A percentile compares a stretch with the other conserved stretches of the same genome.
These are phyloP conservation scores for Rhagologus leucostigma DNA, from an alignment of 2,113 vertebrate species.

Conservation along the genomic window DNA sequence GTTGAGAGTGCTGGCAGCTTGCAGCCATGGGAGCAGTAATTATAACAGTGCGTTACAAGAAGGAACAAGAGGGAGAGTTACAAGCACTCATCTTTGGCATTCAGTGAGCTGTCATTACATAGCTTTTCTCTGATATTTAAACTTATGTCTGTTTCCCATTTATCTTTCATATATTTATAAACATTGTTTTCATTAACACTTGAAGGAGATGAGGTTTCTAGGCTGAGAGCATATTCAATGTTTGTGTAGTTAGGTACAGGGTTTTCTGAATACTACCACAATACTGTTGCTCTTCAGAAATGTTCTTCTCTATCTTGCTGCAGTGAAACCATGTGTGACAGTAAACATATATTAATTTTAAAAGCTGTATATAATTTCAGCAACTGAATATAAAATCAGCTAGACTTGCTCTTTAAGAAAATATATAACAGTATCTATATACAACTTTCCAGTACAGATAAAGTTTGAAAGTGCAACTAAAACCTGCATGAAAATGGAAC, in stretches of 20 bases:
- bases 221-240: not conserved
- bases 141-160: not conserved
- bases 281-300: not conserved
- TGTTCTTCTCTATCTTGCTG: not conserved
- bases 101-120: not conserved
- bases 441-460: not conserved
- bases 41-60: not conserved
- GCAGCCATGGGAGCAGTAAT: not conserved
- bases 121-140: not conserved
- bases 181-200: not conserved
- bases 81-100: not conserved
- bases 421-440: not conserved
- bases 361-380: not conserved
- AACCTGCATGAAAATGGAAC: not conserved
- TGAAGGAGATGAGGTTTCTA: not conserved
- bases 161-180: conserved; percentile 1
- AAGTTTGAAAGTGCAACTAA: not conserved
- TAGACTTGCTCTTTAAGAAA: not conserved
- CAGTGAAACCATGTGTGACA: not conserved
- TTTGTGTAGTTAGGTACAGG: not conserved
- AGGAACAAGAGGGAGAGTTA: not conserved
- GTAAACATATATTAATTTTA: not conserved
- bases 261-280: not conserved
- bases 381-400: not conserved
- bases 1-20: not conserved